Base-by-base conservation (phyloP, 1,140 invertebrate species). In the Zaprionus kolodkinae region DNA sequence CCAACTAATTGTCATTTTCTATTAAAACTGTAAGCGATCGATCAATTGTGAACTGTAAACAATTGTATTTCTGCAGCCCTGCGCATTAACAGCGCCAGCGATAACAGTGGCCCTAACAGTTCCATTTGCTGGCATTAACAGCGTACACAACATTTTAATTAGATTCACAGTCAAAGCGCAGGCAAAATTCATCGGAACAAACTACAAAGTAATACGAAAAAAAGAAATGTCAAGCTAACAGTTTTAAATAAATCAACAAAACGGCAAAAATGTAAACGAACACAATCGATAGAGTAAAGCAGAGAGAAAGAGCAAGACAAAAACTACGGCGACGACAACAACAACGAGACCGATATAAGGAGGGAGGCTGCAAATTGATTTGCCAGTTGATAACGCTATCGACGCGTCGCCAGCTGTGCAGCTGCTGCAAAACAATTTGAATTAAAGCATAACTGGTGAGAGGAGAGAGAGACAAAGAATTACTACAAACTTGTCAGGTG, bases 331-430 rank as follows among this genome's bases (percentile, higher is more conserved):
- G 3, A 65, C n/a, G 5, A 38, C 40, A 17, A 52, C 21, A 11
- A 35, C 45, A 50, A 54, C 13, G 27, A 57, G 25, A 36, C 17
- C 25, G 10, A 38, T 35, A 73, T 27, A 33, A 66, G 70, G 7
- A 30, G 33, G 15, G 13, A 36, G 33, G 43, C 43, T 57, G 33
- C 35, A 52, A 52, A 67, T 68, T 60, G 15, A 56, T 61, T 54
- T 35, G 30, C 45, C 56, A 45, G 33, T 56, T 69, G 50, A 74
- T 74, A 74, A 68, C 45, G 35, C 55, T 40, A 35, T 25, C 27
- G 13, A 60, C 35, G 45, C 62, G 63, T 61, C 63, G 71, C 71
- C 71, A 74, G 59, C 71, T 69, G 72, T 69, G 71, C 45, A 36
- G 56, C 48, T n/a, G 40, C 43, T n/a, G n/a, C n/a, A 15, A 9